Evolutionary conservation across 2,888 invertebrate genomes (phyloP), one percentile per base, ranked within the genome.

Genomic region (Stenurella melanura): DNA sequence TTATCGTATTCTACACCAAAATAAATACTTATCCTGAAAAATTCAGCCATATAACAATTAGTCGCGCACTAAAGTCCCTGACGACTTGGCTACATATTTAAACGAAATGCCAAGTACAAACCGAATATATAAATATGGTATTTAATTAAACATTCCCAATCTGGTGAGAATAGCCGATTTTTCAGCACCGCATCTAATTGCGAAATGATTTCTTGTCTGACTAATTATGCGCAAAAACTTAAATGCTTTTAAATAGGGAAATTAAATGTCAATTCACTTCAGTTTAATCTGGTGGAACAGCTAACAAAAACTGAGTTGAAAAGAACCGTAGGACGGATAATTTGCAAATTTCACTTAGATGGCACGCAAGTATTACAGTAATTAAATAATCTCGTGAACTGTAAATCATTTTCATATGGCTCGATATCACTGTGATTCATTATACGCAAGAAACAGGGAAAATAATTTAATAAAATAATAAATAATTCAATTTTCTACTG

Each of bases 241-340:
- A 73, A 81, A 67, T 77, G 80, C 76, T 81, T 80, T 79, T 77
- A 80, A 81, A 81, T 81, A 76, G 77, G 76, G 80, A 78, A 80
- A 81, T 81, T 81, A 83, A 83, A 83, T 81, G 80, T 80, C 83
- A 81, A 81, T 81, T 81, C 78, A 74, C 75, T 75, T 73, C 71
- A 68, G 70, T 76, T 76, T 77, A 80, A 78, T 80, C 75, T 72
- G 78, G 54, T 76, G 54, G 50, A 73, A 69, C 67, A 74, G 73
- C 64, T 67, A 72, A 77, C 74, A 75, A 77, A 79, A 79, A 77
- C 56, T 42, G 64, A 74, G 54, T 34, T 50, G 75, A 57, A 77
- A 79, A 72, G 72, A 73, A 67, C 60, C 34, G 54, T 10, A 63
- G 67, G 69, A 66, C 34, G 78, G 80, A 78, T 70, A 78, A 80